phyloP scores from a whole-genome alignment of 2,797 vertebrate species.

The Toxotes lorentzi region DNA sequence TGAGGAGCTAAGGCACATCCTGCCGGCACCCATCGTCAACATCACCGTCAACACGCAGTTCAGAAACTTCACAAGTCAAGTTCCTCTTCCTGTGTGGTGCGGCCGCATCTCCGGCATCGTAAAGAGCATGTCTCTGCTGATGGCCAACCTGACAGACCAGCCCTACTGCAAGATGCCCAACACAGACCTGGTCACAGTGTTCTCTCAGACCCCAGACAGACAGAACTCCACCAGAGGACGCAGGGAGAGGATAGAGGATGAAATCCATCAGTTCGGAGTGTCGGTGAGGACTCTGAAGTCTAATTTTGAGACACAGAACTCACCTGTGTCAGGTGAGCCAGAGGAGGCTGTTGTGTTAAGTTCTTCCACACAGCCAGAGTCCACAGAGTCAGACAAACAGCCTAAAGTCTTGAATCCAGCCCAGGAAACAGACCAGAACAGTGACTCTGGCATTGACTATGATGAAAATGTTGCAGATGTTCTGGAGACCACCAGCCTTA shows the following conservation, averaged over 20 bases:
- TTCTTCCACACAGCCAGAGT: slow-evolving; percentile 22
- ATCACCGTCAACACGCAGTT: slow-evolving; percentile 91
- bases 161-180: slow-evolving; percentile 87
- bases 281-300: slow-evolving; percentile 91
- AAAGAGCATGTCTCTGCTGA: slow-evolving; percentile 91
- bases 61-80: slow-evolving; percentile 80
- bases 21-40: slow-evolving; percentile 92
- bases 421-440: slow-evolving; percentile 79
- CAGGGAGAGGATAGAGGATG: slow-evolving; percentile 86
- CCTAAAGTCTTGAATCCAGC: slow-evolving; percentile 35
- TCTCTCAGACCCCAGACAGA: slow-evolving; percentile 81
- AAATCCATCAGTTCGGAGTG: slow-evolving; percentile 93
- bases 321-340: slow-evolving; percentile 42
- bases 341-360: slow-evolving; percentile 32
- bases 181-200: slow-evolving; percentile 85
- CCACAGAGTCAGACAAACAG: slow-evolving; percentile 30
- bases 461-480: slow-evolving; percentile 78
- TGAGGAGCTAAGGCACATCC: slow-evolving; percentile 89
- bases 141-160: slow-evolving; percentile 87
- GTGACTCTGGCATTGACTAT: slow-evolving; percentile 86
- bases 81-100: slow-evolving; percentile 91
- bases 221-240: slow-evolving; percentile 77
- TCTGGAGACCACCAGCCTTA: slow-evolving; percentile 86
- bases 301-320: slow-evolving; percentile 88
- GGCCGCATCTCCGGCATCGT: slow-evolving; percentile 91